Base-by-base conservation (phyloP, 2,797 vertebrate species). In the Chloroceryle amazona region DNA sequence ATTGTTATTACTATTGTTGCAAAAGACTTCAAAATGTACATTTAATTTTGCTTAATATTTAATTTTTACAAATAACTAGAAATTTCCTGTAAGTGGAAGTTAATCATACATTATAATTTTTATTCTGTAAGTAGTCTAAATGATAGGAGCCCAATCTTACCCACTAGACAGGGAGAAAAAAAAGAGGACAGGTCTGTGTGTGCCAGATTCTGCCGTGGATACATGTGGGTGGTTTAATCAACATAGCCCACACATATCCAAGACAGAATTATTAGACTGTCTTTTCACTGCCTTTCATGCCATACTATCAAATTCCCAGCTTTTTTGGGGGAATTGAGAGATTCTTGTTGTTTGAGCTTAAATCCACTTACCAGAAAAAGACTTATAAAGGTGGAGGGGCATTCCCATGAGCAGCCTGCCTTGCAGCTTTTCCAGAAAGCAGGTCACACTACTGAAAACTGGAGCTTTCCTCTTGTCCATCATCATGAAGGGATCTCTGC, bases 171-270 rank as follows among this genome's bases (percentile, higher is more conserved):
- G 37, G 10, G 16, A 73, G 51, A 25, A 37, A 87, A 87, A 37
- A 90, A 79, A 47, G 41, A 85, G 78, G 80, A 79, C 39, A 84
- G 87, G 85, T 79, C 75, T 93, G 31, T 46, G 35, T 89, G 68
- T 83, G 85, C 95, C 93, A 94, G 73, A 91, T 91, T 95, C 87
- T 94, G 70, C 76, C 63, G 81, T 81, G 60, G 58, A 44, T 90
- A 21, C 42, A 29, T 18, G 91, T 93, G 90, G 88, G 93, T 95
- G 87, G 90, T 75, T 97, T 95, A 88, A 90, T 93, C 72, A 90
- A 83, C 62, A 74, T 90, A 72, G 79, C 79, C 87, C 84, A 93
- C 91, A 52, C n/a, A 5, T 90, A 26, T 91, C 58, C 41, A 83
- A 94, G 68, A 65, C 47, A 89, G 73, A 89, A 81, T 93, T 95